A percentile compares a stretch with the other conserved stretches of the same genome.
These are phyloP conservation scores for Gryon sp. DNA, from an alignment of 1,140 invertebrate genomes.

Conservation along the genomic window DNA sequence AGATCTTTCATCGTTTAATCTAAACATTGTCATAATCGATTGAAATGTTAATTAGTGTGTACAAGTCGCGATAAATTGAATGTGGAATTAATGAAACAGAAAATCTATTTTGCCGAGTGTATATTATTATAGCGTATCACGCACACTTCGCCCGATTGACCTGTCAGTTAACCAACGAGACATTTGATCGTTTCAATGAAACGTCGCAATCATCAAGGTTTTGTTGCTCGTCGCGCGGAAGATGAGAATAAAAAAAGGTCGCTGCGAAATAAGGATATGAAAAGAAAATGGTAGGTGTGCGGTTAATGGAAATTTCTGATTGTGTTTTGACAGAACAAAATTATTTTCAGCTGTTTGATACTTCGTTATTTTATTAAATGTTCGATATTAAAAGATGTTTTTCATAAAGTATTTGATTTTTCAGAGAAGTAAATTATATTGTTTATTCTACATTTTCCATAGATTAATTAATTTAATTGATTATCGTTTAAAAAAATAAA, in stretches of 20 bases:
- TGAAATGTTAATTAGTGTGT: conserved; percentile 52
- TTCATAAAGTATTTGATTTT: too few relatives aligned
- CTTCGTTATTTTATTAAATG: too few relatives aligned
- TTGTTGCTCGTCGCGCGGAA: conserved; percentile 5
- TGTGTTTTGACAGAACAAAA: conserved; percentile 14
- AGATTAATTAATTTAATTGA: too few relatives aligned
- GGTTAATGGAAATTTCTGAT: conserved; percentile 20
- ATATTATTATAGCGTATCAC: conserved; percentile 38
- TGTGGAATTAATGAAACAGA: conserved; percentile 53
- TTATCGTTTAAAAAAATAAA: too few relatives aligned
- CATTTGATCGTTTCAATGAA: conserved; percentile 43
- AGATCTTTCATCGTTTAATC: conserved; percentile 27
- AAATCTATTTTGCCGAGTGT: conserved; percentile 45
- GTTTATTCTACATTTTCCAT: too few relatives aligned
- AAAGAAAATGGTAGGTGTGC: conserved; percentile 15
- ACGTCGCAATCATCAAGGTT: conserved; percentile 35
- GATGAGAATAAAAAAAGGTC: conserved; percentile 2
- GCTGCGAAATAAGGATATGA: conserved; percentile 15
- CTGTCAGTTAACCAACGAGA: conserved; percentile 45
- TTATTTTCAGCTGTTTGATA: conserved; percentile 17
- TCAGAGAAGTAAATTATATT: too few relatives aligned
- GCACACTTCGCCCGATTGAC: conserved; percentile 31
- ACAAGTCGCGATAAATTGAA: conserved; percentile 32
- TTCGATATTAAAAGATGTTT: too few relatives aligned
- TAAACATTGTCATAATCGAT: conserved; percentile 45